Base-by-base conservation (phyloP, 2,888 invertebrate species). In the Gortyna flavago region DNA sequence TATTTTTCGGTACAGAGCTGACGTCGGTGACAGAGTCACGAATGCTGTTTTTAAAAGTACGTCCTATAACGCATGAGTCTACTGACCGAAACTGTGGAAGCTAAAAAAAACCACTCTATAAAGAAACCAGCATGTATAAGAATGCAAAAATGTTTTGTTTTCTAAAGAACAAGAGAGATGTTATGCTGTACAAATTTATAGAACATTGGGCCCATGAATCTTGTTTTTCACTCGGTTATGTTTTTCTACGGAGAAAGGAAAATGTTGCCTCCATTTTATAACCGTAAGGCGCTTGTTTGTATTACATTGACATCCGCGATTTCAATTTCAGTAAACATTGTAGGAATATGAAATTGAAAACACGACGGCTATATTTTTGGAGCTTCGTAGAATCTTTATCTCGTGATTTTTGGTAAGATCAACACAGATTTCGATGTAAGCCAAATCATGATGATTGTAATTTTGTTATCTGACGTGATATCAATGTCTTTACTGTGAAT, bases 211-310 rank as follows among this genome's bases (percentile, higher is more conserved):
- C 21, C 61, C 59, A 71, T 77, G 77, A 85, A 77, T 72, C 62
- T 75, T 78, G 78, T 83, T 86, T 85, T 86, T 64, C 72, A 82
- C 74, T 62, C 66, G 51, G 71, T 78, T 70, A 85, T 83, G 61
- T 83, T 86, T 86, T 79, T 81, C 35, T 77, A 72, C 62, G 76
- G 44, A 75, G 70, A 41, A 74, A 75, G 57, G 75, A 85, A 85
- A 87, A 85, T 72, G 61, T 70, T 75, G 57, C 69, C 9, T 67
- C 57, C 25, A 75, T 85, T 82, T 83, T 85, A 85, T 77, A 85
- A 72, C 77, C 61, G 61, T 74, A 51, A 74, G 71, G 62, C 35
- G 68, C 74, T 85, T 82, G 83, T 85, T 77, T 85, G 76, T 81
- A 64, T 73, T n/a, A 72, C 54, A 74, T 66, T 74, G 86, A 75